phyloP scores from a whole-genome alignment of 2,113 vertebrate genomes.

The Cygnus buccinator region DNA sequence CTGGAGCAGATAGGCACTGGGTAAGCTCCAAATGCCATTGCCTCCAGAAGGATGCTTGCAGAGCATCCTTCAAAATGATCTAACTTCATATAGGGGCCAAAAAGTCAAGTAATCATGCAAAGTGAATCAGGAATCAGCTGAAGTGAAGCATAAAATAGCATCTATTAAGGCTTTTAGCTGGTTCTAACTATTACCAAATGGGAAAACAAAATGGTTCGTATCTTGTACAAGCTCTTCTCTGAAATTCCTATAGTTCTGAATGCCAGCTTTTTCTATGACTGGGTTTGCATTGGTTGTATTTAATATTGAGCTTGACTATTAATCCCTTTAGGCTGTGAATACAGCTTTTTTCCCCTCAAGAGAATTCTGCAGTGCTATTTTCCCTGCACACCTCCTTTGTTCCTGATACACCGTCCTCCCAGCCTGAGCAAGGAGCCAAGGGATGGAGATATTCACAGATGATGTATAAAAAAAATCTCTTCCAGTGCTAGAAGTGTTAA shows the following conservation, averaged over 20 bases:
- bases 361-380: background rate
- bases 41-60: background rate
- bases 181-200: background rate
- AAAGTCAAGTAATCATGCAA: background rate
- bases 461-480: background rate
- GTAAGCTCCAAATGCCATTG: fast-evolving
- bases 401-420: background rate
- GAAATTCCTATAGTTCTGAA: background rate
- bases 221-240: background rate
- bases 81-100: fast-evolving
- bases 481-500: background rate
- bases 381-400: background rate
- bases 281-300: background rate
- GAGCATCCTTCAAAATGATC: background rate
- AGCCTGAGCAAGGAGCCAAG: background rate
- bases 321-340: background rate
- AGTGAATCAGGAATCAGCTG: background rate
- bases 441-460: background rate
- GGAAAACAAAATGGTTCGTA: background rate
- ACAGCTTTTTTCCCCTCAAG: background rate
- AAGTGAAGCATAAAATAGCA: background rate
- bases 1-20: background rate
- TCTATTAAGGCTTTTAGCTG: background rate
- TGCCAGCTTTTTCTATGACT: background rate
- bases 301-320: background rate